These are phyloP conservation scores for Zaprionus kolodkinae DNA, from an alignment of 1,140 invertebrate genomes.

Conservation along the genomic window DNA sequence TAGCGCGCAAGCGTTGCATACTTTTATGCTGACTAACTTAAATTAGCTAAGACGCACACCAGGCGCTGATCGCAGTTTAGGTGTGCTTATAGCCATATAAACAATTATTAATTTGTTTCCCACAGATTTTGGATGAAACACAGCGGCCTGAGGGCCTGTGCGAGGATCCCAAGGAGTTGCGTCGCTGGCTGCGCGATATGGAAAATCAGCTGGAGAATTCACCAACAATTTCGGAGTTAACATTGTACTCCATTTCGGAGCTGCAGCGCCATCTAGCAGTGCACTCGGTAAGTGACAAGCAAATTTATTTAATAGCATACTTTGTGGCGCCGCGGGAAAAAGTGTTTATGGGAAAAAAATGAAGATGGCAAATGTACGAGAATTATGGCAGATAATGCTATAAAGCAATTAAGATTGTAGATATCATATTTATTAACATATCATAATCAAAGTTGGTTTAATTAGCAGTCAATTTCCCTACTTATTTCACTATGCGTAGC, in stretches of 20 bases:
- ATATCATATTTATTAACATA: too few species aligned
- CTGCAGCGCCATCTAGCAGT: constrained; percentile 75
- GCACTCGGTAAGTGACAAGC: constrained; percentile 74
- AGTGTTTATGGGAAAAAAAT: not conserved
- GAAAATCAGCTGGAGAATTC: constrained; percentile 74
- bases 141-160: constrained; percentile 66
- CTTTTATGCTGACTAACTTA: constrained; percentile 9
- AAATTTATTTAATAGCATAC: not conserved
- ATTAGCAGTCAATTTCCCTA: not conserved
- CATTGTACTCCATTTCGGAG: constrained; percentile 66
- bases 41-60: constrained; percentile 8
- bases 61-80: not conserved
- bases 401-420: too few species aligned
- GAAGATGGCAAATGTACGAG: too few species aligned
- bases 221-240: constrained; percentile 73
- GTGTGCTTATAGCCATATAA: not conserved
- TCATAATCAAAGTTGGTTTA: not conserved
- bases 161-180: constrained; percentile 80
- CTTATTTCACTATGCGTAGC: not conserved
- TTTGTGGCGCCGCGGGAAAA: not conserved
- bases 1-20: not conserved
- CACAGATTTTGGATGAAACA: constrained; percentile 73
- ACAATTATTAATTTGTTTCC: not conserved
- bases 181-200: constrained; percentile 87
- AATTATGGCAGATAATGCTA: too few species aligned